A percentile compares a stretch with the other conserved stretches of the same genome.
phyloP scores from a whole-genome alignment of 2,888 invertebrate species.

The Drosophila recens region DNA sequence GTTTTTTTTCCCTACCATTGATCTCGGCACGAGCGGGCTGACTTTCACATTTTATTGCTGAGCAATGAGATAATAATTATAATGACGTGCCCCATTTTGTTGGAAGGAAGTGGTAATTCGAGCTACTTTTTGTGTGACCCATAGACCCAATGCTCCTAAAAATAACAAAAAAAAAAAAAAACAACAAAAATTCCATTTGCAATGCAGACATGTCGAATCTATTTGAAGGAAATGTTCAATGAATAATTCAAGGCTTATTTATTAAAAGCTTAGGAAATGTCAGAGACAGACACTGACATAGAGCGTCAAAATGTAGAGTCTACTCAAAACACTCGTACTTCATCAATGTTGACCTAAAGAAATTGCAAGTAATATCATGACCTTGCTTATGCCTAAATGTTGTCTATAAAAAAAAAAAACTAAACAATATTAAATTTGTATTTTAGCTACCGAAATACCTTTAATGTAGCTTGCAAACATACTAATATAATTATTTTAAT shows the following conservation, averaged over 20 bases:
- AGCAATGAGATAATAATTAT: slow-evolving; percentile 53
- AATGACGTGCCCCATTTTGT: slow-evolving; percentile 12
- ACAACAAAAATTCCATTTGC: slow-evolving; percentile 9
- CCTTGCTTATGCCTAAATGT: slow-evolving; percentile 52
- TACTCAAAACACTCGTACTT: slow-evolving; percentile 13
- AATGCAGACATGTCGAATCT: slow-evolving; percentile 41
- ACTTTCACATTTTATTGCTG: slow-evolving; percentile 69
- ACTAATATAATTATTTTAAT: slow-evolving; percentile 10
- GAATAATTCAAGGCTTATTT: slow-evolving; percentile 39
- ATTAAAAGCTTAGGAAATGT: slow-evolving; percentile 29
- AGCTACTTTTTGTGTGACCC: slow-evolving; percentile 14
- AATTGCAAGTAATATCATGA: slow-evolving; percentile 73
- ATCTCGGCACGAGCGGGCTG: slow-evolving; percentile 52
- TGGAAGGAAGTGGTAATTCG: slow-evolving; percentile 14
- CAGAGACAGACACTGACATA: slow-evolving; percentile 19
- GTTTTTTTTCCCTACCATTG: slow-evolving; percentile 15
- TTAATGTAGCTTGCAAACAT: slow-evolving; percentile 29
- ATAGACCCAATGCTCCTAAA: slow-evolving; percentile 3
- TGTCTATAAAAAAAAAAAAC: slow-evolving; percentile 28
- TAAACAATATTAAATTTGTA: slow-evolving; percentile 32
- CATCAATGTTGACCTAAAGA: slow-evolving; percentile 39
- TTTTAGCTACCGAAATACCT: background rate
- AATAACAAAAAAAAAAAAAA: background rate
- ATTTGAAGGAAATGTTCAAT: slow-evolving; percentile 31
- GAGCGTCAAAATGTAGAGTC: slow-evolving; percentile 11